These are phyloP conservation scores for Bombus ignitus DNA, from an alignment of 1,140 invertebrate species.

Conservation along the genomic window DNA sequence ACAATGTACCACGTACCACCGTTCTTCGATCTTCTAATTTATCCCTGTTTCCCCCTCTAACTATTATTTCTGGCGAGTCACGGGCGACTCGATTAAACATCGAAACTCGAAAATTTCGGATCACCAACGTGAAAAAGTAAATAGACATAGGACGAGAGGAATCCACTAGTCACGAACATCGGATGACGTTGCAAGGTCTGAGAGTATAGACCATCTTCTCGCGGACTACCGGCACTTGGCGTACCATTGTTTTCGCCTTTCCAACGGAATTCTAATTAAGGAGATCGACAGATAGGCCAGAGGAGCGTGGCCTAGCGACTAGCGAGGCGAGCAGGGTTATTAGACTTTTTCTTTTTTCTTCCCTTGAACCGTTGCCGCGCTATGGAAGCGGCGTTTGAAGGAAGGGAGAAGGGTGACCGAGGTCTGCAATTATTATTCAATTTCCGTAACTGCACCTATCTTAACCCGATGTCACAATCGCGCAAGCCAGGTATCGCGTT, in stretches of 20 bases:
- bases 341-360: slow-evolving; percentile 47
- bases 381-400: slow-evolving; percentile 11
- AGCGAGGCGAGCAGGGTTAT: slow-evolving; percentile 61
- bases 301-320: slow-evolving; percentile 44
- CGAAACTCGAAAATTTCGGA: background rate
- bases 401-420: slow-evolving; percentile 19
- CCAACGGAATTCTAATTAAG: slow-evolving; percentile 75
- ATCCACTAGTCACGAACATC: background rate
- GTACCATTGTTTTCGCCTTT: slow-evolving; percentile 69
- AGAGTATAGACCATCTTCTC: slow-evolving; percentile 8
- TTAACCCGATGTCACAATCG: slow-evolving; percentile 77
- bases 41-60: background rate
- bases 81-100: background rate
- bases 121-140: background rate
- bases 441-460: slow-evolving; percentile 79
- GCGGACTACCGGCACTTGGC: slow-evolving; percentile 27
- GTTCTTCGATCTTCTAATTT: no score
- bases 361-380: slow-evolving; percentile 40
- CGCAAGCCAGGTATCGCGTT: slow-evolving; percentile 10
- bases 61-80: background rate
- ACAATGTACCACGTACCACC: background rate
- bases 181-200: background rate
- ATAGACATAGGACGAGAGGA: background rate
- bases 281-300: slow-evolving; percentile 70
- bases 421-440: slow-evolving; percentile 78